phyloP scores from a whole-genome alignment of 2,797 vertebrate species.

The Holocentrus rufus region DNA sequence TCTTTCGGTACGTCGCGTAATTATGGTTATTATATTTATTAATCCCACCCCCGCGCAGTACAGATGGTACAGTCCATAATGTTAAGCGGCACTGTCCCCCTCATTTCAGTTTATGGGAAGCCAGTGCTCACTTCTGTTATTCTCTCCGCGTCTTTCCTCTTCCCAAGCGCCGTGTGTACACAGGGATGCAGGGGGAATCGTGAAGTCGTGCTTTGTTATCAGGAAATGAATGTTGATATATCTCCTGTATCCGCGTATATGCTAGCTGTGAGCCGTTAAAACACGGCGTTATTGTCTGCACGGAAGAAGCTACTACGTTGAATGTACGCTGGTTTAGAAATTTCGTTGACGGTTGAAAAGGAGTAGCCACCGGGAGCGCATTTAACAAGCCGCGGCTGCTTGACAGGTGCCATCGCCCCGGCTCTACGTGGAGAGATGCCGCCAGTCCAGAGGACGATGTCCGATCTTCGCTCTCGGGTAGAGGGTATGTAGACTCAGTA shows the following conservation, averaged over 20 bases:
- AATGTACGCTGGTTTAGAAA: slow-evolving; percentile 51
- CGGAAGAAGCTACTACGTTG: slow-evolving; percentile 53
- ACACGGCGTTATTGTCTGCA: slow-evolving; percentile 37
- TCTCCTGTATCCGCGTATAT: slow-evolving; percentile 17
- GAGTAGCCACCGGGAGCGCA: slow-evolving; percentile 44
- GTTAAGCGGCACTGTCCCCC: slow-evolving; percentile 70
- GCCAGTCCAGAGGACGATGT: slow-evolving; percentile 91
- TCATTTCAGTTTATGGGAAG: slow-evolving; percentile 59
- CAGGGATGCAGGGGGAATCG: slow-evolving; percentile 55
- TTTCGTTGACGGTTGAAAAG: slow-evolving; percentile 60
- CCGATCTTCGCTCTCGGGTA: slow-evolving; percentile 90
- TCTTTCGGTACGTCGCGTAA: neutral
- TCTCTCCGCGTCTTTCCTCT: slow-evolving; percentile 11
- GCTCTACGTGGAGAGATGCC: slow-evolving; percentile 82
- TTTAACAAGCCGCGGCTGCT: slow-evolving; percentile 60
- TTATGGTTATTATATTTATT: neutral
- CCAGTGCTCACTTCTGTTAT: slow-evolving; percentile 32
- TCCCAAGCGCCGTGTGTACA: slow-evolving; percentile 29
- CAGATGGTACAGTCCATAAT: slow-evolving; percentile 78
- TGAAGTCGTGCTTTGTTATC: slow-evolving; percentile 45
- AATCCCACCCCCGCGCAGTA: slow-evolving; percentile 29
- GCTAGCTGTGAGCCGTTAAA: slow-evolving; percentile 7
- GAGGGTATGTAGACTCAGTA: slow-evolving; percentile 85
- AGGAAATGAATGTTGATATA: slow-evolving; percentile 46
- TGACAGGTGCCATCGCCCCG: slow-evolving; percentile 80